Evolutionary conservation across 2,113 vertebrate species (phyloP).

Genomic region (Vombatus ursinus): DNA sequence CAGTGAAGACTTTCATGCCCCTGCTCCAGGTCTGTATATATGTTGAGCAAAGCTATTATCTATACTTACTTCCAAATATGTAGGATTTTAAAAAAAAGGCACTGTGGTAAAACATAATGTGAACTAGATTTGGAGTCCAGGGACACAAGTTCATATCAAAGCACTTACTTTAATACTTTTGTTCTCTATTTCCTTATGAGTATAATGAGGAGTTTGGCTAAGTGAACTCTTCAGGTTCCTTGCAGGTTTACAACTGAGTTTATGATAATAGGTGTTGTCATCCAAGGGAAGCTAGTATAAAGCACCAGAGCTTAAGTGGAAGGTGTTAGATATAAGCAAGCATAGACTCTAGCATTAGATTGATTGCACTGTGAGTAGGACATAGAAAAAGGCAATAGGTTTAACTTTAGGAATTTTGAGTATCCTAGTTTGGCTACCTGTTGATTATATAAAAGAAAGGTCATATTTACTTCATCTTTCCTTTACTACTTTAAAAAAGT

Average conservation of each 20-base stretch:
- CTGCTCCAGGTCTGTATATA: neutral
- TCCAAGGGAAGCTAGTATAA: neutral
- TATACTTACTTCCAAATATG: too few relatives aligned
- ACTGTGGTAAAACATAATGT: too few relatives aligned
- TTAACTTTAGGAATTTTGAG: neutral
- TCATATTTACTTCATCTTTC: neutral
- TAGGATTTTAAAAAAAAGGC: too few relatives aligned
- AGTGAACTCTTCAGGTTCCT: neutral
- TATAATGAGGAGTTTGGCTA: neutral
- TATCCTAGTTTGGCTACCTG: neutral
- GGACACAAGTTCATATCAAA: neutral
- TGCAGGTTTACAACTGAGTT: neutral
- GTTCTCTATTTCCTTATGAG: neutral
- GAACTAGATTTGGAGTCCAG: too few relatives aligned
- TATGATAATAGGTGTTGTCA: neutral
- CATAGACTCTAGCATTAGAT: neutral
- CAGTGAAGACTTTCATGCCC: neutral
- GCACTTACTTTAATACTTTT: neutral
- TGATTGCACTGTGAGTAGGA: neutral
- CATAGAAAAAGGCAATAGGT: neutral
- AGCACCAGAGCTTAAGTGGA: too few relatives aligned
- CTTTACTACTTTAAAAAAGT: too few relatives aligned
- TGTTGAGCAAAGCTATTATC: neutral
- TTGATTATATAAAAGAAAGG: neutral
- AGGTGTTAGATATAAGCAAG: too few relatives aligned